Evolutionary conservation across 1,140 invertebrate genomes (phyloP).

Genomic region (Pachyrhynchus sulphureomaculatus): DNA sequence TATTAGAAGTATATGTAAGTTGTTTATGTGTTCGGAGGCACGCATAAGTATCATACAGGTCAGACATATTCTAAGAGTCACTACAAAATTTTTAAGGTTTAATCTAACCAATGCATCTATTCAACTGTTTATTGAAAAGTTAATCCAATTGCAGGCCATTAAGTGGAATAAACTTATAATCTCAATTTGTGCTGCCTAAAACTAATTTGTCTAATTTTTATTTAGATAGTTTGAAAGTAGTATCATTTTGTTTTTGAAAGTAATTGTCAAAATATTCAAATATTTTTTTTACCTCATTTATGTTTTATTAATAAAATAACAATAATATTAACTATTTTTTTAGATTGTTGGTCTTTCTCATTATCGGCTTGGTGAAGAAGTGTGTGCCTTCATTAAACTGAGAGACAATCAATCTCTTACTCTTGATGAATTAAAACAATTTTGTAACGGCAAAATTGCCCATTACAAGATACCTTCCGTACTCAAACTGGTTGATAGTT

Average conservation of each 20-base stretch:
- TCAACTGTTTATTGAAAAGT: too few relatives aligned
- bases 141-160: too few relatives aligned
- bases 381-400: conserved; percentile 72
- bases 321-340: conserved; percentile 8
- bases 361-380: conserved; percentile 79
- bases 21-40: too few relatives aligned
- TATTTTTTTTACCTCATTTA: not conserved
- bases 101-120: too few relatives aligned
- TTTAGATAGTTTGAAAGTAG: too few relatives aligned
- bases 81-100: not conserved
- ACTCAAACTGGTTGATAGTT: conserved; percentile 67
- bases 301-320: not conserved
- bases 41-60: not conserved
- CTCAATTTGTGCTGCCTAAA: too few relatives aligned
- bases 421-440: conserved; percentile 63
- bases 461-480: conserved; percentile 83
- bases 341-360: conserved; percentile 74
- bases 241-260: too few relatives aligned
- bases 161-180: too few relatives aligned
- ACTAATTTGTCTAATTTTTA: too few relatives aligned
- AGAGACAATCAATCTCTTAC: conserved; percentile 52
- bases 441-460: conserved; percentile 75
- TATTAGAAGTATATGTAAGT: conserved; percentile 74
- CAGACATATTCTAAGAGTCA: not conserved
- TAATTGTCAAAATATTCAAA: not conserved